Conservation (phyloP, 2,113 vertebrate species). For the Philantomba maxwellii region DNA sequence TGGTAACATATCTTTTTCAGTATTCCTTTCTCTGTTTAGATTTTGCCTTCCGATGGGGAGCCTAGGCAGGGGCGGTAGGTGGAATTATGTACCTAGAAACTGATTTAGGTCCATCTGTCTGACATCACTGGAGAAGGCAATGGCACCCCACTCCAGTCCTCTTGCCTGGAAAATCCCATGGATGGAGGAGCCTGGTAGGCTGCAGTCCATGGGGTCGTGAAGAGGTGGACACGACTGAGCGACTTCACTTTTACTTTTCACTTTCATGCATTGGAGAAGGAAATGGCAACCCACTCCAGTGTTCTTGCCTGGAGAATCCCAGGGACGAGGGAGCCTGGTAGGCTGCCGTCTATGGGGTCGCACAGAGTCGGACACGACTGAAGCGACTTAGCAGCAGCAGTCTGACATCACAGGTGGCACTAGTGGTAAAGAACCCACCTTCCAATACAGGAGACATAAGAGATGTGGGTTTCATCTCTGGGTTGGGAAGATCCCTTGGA, state of each 20-base stretch:
- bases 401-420: background rate
- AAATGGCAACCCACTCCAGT: too few species aligned
- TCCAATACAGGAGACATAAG: background rate
- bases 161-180: too few species aligned
- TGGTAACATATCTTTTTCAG: background rate
- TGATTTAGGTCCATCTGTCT: background rate
- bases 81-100: background rate
- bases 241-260: too few species aligned
- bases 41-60: background rate
- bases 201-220: accelerated
- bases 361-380: too few species aligned
- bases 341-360: too few species aligned
- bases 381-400: background rate
- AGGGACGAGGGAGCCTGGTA: too few species aligned
- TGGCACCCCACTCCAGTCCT: too few species aligned
- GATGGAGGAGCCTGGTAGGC: too few species aligned
- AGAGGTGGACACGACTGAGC: too few species aligned
- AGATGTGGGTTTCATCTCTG: background rate
- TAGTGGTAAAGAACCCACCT: background rate
- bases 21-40: background rate
- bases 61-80: background rate
- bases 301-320: too few species aligned
- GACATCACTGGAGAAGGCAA: too few species aligned
- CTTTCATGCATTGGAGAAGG: too few species aligned
- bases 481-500: background rate